phyloP scores from a whole-genome alignment of 2,113 vertebrate species.

The Alligator mississippiensis region DNA sequence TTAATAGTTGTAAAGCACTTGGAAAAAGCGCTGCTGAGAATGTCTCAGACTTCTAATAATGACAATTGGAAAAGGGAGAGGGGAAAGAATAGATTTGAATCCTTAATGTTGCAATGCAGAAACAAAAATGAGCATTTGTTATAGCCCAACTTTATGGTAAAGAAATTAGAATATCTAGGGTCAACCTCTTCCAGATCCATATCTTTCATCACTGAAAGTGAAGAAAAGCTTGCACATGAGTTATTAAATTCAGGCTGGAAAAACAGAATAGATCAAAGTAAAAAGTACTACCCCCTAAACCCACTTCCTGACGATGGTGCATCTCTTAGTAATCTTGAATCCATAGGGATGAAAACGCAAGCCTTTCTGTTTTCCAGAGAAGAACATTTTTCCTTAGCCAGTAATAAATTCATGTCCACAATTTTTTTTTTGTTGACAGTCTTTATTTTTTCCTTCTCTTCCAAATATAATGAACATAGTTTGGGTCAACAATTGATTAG shows the following conservation, averaged over 20 bases:
- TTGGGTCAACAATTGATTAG: neutral
- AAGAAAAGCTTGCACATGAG: neutral
- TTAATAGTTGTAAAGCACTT: neutral
- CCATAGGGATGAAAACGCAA: constrained; percentile 53
- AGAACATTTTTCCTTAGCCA: constrained; percentile 27
- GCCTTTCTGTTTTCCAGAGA: constrained; percentile 58
- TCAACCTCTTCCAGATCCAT: neutral
- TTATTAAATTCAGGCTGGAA: constrained; percentile 28
- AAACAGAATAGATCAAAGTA: neutral
- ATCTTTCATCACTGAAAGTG: neutral
- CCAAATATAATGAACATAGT: neutral
- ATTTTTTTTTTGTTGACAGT: neutral
- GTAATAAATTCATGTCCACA: constrained; percentile 56
- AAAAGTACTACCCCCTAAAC: neutral
- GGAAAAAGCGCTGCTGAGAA: neutral
- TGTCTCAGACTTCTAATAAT: neutral
- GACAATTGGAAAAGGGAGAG: neutral
- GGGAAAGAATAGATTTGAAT: neutral
- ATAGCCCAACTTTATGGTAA: neutral
- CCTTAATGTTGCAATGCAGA: neutral
- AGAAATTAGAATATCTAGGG: neutral
- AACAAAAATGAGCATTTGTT: neutral
- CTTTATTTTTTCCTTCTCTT: constrained; percentile 28
- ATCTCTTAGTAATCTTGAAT: constrained; percentile 48
- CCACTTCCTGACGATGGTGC: neutral